Conservation (phyloP, 2,113 vertebrate genomes). For the Lophochroa leadbeateri region DNA sequence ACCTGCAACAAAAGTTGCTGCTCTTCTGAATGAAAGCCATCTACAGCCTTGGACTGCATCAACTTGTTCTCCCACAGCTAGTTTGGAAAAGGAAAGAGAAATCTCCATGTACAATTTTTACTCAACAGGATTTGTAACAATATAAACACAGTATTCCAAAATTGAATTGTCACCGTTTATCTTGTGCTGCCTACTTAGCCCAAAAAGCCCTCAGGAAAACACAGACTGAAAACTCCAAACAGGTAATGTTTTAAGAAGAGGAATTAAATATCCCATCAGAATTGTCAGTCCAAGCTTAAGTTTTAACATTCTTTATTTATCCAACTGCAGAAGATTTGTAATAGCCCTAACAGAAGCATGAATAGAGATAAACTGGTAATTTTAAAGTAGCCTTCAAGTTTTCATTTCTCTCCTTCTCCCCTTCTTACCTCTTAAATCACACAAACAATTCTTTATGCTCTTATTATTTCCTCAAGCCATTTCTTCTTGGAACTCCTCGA, state of each 20-base stretch:
- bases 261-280: not conserved
- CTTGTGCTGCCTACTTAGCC: not conserved
- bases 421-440: not conserved
- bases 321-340: not conserved
- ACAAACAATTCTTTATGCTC: not conserved
- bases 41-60: conserved; percentile 97
- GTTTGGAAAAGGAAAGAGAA: conserved; percentile 22
- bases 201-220: not conserved
- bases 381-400: not conserved
- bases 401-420: not conserved
- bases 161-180: not conserved
- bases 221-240: not conserved
- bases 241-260: not conserved
- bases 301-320: not conserved
- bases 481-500: not conserved
- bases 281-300: not conserved
- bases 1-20: conserved; percentile 89
- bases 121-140: not conserved
- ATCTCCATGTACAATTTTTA: not conserved
- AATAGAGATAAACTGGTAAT: not conserved
- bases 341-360: not conserved
- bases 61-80: conserved; percentile 98
- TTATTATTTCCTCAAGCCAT: not conserved
- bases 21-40: conserved; percentile 96
- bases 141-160: not conserved